A percentile compares a stretch with the other conserved stretches of the same genome.
These are phyloP conservation scores for Sycophila sp. DNA, from an alignment of 1,140 invertebrate species.

Conservation along the genomic window DNA sequence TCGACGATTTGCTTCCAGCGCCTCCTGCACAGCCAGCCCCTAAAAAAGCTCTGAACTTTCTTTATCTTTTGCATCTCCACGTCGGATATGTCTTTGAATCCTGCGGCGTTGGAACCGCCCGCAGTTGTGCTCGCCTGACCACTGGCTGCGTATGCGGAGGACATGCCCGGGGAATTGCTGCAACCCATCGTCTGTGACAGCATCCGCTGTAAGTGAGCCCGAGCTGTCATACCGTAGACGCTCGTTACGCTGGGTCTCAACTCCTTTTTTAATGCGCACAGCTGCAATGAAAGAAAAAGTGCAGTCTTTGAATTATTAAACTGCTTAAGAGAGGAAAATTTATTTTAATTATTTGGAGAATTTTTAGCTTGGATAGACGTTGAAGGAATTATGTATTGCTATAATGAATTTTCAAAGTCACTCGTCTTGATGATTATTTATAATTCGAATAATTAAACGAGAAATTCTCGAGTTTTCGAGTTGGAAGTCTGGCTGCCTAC, in stretches of 20 bases:
- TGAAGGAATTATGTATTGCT: too few relatives aligned
- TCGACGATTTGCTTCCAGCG: constrained; percentile 96
- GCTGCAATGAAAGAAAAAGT: constrained; percentile 64
- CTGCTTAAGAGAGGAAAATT: too few relatives aligned
- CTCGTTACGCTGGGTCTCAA: constrained; percentile 64
- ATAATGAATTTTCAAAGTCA: too few relatives aligned
- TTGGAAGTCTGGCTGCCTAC: too few relatives aligned
- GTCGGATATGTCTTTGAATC: constrained; percentile 55
- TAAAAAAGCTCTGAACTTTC: constrained; percentile 95
- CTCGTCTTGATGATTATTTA: too few relatives aligned
- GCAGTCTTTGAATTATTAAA: background rate
- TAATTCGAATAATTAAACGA: too few relatives aligned
- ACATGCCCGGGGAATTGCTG: background rate
- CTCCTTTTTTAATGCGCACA: constrained; percentile 86
- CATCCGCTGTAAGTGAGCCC: constrained; percentile 41
- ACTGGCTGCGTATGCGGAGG: background rate
- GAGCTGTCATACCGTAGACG: background rate
- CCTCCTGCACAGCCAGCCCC: constrained; percentile 92
- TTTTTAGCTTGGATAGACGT: too few relatives aligned
- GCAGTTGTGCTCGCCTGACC: background rate
- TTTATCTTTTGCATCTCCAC: constrained; percentile 89
- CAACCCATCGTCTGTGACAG: constrained; percentile 41
- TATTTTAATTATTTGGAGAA: too few relatives aligned
- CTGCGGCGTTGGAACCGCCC: background rate
- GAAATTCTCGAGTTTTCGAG: too few relatives aligned